Conservation (phyloP, 1,140 invertebrate species). For the Hylaeus anthracinus region DNA sequence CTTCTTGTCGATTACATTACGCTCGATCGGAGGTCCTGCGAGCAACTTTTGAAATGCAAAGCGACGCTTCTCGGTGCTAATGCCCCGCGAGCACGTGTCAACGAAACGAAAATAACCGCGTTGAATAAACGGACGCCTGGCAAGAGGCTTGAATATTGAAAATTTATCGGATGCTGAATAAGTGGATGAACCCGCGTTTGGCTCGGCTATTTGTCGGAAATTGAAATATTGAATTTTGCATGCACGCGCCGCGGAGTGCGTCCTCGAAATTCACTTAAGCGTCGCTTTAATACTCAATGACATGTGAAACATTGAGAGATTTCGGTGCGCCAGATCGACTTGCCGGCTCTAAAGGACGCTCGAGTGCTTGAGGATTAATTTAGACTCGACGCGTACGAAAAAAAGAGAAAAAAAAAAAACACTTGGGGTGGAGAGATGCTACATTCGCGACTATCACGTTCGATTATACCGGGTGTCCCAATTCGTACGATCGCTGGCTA, state of each 20-base stretch:
- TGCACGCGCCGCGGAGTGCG: not conserved
- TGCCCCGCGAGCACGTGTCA: not conserved
- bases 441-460: too few species aligned
- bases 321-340: not conserved
- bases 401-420: too few species aligned
- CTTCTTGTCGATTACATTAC: constrained; percentile 5
- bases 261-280: constrained; percentile 13
- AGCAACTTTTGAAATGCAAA: constrained; percentile 17
- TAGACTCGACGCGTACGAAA: not conserved
- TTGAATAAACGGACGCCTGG: not conserved
- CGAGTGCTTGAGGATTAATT: too few species aligned
- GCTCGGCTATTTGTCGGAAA: constrained; percentile 12
- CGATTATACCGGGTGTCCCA: too few species aligned
- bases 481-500: too few species aligned
- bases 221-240: constrained; percentile 20
- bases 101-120: constrained; percentile 1
- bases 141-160: constrained; percentile 1
- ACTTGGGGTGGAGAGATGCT: too few species aligned
- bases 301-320: not conserved
- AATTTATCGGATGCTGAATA: constrained; percentile 17
- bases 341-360: too few species aligned
- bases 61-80: constrained; percentile 4
- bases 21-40: not conserved
- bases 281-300: constrained; percentile 1
- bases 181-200: not conserved